phyloP scores from a whole-genome alignment of 2,797 vertebrate genomes.

The Leptoclinus maculatus region DNA sequence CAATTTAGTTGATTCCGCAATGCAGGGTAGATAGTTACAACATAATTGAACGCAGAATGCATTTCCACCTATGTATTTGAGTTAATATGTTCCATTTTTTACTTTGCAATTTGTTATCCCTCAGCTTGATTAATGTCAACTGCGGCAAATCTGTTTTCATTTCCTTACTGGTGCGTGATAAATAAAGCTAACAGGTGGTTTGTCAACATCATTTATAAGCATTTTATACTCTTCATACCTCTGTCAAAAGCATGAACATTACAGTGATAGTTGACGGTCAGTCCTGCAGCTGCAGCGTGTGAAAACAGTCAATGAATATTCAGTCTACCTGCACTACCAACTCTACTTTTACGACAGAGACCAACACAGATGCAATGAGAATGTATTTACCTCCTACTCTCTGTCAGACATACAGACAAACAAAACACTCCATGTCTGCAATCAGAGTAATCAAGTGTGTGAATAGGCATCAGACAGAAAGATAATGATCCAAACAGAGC shows the following conservation, averaged over 20 bases:
- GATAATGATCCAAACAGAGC: conserved; percentile 73
- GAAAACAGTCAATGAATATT: conserved; percentile 21
- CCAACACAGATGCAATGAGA: conserved; percentile 57
- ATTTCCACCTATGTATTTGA: background rate
- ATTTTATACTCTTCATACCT: background rate
- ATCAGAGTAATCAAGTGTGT: conserved; percentile 76
- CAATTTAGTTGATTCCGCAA: background rate
- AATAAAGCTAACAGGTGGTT: conserved; percentile 1
- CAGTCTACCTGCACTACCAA: conserved; percentile 6
- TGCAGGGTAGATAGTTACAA: background rate
- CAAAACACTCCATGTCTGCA: conserved; percentile 72
- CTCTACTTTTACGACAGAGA: conserved; percentile 33
- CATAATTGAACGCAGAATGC: background rate
- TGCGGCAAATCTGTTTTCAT: conserved; percentile 1
- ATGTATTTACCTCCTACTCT: conserved; percentile 67
- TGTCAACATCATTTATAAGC: background rate
- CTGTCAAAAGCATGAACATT: background rate
- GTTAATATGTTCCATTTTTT: background rate
- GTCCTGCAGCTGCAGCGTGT: conserved; percentile 2
- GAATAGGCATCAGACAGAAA: conserved; percentile 72
- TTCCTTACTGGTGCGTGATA: background rate
- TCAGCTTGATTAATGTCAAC: background rate
- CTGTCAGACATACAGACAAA: conserved; percentile 66
- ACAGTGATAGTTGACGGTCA: background rate
- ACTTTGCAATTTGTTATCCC: background rate